A percentile compares a stretch with the other conserved stretches of the same genome.
Conservation (phyloP, 2,113 vertebrate species). For the Oreotragus oreotragus region DNA sequence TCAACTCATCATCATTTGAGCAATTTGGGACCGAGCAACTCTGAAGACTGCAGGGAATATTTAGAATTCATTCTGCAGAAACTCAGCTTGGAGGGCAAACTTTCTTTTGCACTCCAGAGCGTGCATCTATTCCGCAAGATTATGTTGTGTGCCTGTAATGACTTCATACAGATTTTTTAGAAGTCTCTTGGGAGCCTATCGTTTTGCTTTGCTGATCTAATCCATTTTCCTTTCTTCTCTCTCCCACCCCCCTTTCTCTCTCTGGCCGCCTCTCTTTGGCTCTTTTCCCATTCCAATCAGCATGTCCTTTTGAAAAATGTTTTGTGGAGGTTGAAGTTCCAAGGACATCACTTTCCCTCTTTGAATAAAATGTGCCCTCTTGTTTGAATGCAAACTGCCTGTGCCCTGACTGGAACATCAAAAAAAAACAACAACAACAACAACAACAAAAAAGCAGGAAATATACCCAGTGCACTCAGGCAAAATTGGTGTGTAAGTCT, state of each 20-base stretch:
- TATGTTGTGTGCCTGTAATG: constrained; percentile 1
- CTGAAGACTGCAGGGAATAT: background rate
- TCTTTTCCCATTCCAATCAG: constrained; percentile 59
- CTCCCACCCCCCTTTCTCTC: background rate
- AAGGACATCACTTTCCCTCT: constrained; percentile 72
- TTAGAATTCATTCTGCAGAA: constrained; percentile 38
- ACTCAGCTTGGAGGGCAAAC: constrained; percentile 8
- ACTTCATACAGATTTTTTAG: constrained; percentile 56
- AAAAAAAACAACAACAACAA: too few relatives aligned
- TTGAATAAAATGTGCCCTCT: constrained; percentile 70
- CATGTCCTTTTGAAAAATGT: constrained; percentile 58
- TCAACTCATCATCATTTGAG: constrained; percentile 53
- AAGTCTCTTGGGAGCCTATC: constrained; percentile 52
- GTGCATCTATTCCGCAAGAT: background rate
- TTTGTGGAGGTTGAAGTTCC: constrained; percentile 72
- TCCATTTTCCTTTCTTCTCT: constrained; percentile 43
- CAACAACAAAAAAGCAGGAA: background rate
- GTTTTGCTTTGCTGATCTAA: constrained; percentile 45
- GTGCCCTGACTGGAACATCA: constrained; percentile 61
- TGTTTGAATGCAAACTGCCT: constrained; percentile 66
- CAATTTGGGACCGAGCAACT: constrained; percentile 33
- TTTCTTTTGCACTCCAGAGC: constrained; percentile 2
- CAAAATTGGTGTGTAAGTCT: constrained; percentile 73
- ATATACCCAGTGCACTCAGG: constrained; percentile 54
- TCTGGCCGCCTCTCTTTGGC: constrained; percentile 50